Evolutionary conservation across 2,888 invertebrate genomes (phyloP).

Genomic region (Caenorhabditis sinica): DNA sequence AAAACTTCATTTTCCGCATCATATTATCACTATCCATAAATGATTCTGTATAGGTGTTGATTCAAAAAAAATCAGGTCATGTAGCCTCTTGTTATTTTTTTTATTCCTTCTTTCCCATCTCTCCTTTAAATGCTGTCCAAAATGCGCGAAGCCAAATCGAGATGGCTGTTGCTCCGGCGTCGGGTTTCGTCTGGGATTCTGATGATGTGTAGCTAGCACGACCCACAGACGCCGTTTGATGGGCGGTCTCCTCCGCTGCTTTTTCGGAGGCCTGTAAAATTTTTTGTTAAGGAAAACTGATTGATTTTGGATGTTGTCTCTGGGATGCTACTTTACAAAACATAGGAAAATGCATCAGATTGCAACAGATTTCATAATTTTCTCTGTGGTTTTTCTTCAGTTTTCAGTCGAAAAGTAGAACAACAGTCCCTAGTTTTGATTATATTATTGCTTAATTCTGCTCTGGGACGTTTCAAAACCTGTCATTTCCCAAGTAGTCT

Average conservation of each 20-base stretch:
- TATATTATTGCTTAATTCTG: no score
- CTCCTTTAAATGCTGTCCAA: constrained; percentile 43
- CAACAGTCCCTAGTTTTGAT: no score
- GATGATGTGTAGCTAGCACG: constrained; percentile 79
- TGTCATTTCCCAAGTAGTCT: no score
- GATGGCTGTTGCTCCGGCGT: constrained; percentile 79
- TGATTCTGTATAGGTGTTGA: background rate
- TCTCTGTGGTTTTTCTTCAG: no score
- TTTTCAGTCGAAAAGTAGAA: no score
- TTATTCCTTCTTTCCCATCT: constrained; percentile 18
- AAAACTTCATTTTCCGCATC: no score
- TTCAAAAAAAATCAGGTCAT: no score
- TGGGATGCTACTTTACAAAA: no score
- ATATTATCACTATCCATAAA: background rate
- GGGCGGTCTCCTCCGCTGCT: constrained; percentile 73
- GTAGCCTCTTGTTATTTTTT: background rate
- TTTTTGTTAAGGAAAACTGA: no score
- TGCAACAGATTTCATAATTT: no score
- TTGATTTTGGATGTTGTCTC: background rate
- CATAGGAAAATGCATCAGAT: no score
- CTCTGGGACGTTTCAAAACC: no score
- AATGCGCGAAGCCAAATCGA: constrained; percentile 76
- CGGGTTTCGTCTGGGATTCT: constrained; percentile 73
- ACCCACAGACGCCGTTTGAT: constrained; percentile 76
- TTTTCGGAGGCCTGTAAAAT: constrained; percentile 64